These are phyloP conservation scores for Procavia capensis DNA, from an alignment of 2,113 vertebrate genomes.

Conservation along the genomic window DNA sequence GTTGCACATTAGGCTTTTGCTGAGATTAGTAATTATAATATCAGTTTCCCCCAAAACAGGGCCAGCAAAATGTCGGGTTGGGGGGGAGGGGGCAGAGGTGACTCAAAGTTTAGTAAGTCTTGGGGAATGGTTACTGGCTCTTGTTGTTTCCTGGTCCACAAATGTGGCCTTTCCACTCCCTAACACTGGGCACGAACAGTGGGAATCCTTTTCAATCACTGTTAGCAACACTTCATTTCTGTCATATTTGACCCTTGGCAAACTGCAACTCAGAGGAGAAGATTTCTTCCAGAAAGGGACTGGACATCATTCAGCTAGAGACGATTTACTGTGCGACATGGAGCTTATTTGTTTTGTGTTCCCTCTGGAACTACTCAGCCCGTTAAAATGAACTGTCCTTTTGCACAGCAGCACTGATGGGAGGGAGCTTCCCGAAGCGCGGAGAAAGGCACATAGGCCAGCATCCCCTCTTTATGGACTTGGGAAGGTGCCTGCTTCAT, in stretches of 20 bases:
- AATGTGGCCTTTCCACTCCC: constrained; percentile 87
- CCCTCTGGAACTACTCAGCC: constrained; percentile 81
- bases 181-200: constrained; percentile 88
- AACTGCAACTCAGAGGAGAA: constrained; percentile 84
- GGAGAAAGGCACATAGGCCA: background rate
- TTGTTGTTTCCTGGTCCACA: constrained; percentile 89
- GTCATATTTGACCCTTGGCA: constrained; percentile 91
- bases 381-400: constrained; percentile 90
- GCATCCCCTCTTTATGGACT: background rate
- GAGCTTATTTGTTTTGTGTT: constrained; percentile 86
- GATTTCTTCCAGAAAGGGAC: constrained; percentile 89
- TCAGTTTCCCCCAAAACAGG: constrained; percentile 89
- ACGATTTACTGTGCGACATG: constrained; percentile 90
- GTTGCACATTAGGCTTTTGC: constrained; percentile 88
- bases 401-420: constrained; percentile 85
- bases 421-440: constrained; percentile 56
- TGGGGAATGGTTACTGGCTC: constrained; percentile 90
- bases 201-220: constrained; percentile 93
- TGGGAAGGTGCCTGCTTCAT: background rate
- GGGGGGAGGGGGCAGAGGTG: constrained; percentile 87
- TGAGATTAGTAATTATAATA: constrained; percentile 94
- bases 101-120: constrained; percentile 88
- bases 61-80: constrained; percentile 83
- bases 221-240: constrained; percentile 89
- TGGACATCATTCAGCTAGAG: constrained; percentile 87